Evolutionary conservation across 2,888 invertebrate genomes (phyloP), one percentile per base, ranked within the genome.

Genomic region (Nycteola revayana): DNA sequence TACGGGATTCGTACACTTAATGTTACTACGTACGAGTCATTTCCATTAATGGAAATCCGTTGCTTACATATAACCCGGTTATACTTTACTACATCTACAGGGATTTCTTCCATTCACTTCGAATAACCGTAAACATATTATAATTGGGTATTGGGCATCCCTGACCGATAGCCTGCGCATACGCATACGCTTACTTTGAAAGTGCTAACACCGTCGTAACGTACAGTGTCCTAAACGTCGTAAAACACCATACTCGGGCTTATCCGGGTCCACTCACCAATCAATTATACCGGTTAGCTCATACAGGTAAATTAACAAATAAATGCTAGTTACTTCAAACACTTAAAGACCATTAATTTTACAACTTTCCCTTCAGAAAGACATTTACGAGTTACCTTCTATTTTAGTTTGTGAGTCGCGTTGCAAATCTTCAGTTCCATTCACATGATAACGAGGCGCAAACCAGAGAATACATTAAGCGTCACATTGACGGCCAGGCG

Each of bases 391-490:
- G 57, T 61, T 61, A 61, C 59, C 54, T 53, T 48, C 54, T 54
- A 57, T 56, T 66, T 56, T 33, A 60, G 37, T 11, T 34, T 42
- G 52, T 35, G 52, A 46, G 46, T 23, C 22, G 56, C 50, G 51
- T 64, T 54, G 67, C 63, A 68, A 66, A 65, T 65, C 48, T 54
- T 49, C 30, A 32, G 37, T 11, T 30, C 49, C 44, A 56, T 60
- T 60, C 56, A 54, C 39, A 58, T 69, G 59, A 53, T 67, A 68
- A 66, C 61, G 58, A 66, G 58, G 59, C 53, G 64, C 46, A 53
- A 46, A 51, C 42, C 31, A 14, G 21, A 23, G 43, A 47, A 59
- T 57, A 50, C 38, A 42, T 54, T 46, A 53, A 28, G 26, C 35
- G 35, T 32, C 36, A 36, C 28, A 26, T 28, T 42, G 44, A 39